phyloP scores from a whole-genome alignment of 2,888 invertebrate genomes.

The Ecdyonurus torrentis region DNA sequence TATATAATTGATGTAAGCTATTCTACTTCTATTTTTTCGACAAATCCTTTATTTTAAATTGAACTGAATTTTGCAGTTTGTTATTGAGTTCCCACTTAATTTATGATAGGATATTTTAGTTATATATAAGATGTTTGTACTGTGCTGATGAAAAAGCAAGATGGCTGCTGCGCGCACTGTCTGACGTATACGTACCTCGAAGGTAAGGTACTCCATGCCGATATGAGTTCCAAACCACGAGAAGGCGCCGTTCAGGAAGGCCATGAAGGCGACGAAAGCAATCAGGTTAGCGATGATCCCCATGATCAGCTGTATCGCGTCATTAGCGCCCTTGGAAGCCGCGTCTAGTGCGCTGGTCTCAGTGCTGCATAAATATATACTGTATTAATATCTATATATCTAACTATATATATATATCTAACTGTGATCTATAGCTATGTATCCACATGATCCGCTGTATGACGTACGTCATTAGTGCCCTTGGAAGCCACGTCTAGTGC shows the following conservation, averaged over 20 bases:
- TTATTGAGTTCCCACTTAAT: no score
- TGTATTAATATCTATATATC: background rate
- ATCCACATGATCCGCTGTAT: no score
- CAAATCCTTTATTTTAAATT: no score
- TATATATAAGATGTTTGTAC: no score
- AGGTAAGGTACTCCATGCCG: slow-evolving; percentile 38
- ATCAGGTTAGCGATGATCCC: slow-evolving; percentile 85
- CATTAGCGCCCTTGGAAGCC: slow-evolving; percentile 72
- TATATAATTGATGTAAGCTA: no score
- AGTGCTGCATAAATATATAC: slow-evolving; percentile 34
- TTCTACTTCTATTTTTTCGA: no score
- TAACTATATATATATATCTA: background rate
- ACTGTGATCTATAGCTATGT: no score
- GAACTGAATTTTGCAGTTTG: no score
- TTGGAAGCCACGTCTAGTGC: slow-evolving; percentile 80
- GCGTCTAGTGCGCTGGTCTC: slow-evolving; percentile 80
- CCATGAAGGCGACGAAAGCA: slow-evolving; percentile 75
- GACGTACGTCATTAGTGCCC: slow-evolving; percentile 71
- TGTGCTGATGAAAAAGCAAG: background rate
- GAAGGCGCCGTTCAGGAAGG: slow-evolving; percentile 65
- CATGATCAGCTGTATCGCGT: slow-evolving; percentile 61
- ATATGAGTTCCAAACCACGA: slow-evolving; percentile 66
- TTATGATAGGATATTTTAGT: no score
- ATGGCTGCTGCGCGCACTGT: background rate
- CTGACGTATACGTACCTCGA: slow-evolving; percentile 26